phyloP scores from a whole-genome alignment of 2,113 vertebrate species.

The Aspidoscelis tigris region DNA sequence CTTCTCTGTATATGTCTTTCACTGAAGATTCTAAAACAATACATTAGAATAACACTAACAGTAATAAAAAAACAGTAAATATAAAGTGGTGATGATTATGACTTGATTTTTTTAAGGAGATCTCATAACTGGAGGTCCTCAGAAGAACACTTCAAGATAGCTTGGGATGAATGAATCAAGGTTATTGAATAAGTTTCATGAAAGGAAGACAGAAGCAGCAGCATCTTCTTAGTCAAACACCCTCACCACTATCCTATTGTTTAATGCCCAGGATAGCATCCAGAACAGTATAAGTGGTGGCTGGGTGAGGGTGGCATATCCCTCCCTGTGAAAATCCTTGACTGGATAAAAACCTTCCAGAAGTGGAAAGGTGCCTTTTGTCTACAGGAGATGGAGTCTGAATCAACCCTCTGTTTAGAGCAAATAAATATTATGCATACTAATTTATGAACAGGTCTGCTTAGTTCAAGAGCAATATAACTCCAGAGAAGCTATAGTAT shows the following conservation, averaged over 20 bases:
- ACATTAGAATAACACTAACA: too few species aligned
- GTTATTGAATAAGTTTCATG: too few species aligned
- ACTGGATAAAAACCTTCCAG: not conserved
- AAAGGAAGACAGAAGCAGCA: too few species aligned
- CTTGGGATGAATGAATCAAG: too few species aligned
- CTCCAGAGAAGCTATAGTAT: too few species aligned
- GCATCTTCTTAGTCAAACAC: not conserved
- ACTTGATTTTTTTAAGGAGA: too few species aligned
- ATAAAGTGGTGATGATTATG: too few species aligned
- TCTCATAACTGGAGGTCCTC: too few species aligned
- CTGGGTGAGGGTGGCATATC: not conserved
- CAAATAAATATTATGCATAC: not conserved
- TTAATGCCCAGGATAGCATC: not conserved
- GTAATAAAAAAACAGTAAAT: too few species aligned
- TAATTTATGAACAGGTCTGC: not conserved
- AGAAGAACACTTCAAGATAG: too few species aligned
- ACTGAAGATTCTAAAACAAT: too few species aligned
- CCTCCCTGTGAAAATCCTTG: not conserved
- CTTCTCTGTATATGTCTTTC: too few species aligned
- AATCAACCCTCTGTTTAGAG: not conserved
- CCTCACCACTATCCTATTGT: not conserved
- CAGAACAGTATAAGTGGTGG: not conserved
- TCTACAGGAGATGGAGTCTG: not conserved
- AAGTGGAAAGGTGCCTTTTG: not conserved
- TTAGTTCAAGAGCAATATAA: not conserved